A percentile compares a stretch with the other conserved stretches of the same genome.
Conservation (phyloP, 2,797 vertebrate genomes). For the Perodicticus potto region DNA sequence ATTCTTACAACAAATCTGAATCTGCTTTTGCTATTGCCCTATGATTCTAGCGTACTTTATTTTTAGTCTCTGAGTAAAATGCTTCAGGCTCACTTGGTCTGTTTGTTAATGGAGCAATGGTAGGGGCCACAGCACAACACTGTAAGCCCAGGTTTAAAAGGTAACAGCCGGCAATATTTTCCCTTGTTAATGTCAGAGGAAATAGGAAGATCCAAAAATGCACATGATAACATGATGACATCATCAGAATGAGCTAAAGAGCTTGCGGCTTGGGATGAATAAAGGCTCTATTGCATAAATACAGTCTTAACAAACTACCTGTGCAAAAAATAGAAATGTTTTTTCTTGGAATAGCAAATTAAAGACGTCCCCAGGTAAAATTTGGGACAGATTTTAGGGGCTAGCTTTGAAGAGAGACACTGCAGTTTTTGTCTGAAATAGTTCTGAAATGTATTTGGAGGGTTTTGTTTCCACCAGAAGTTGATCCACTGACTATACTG, state of each 20-base stretch:
- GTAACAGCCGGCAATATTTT: constrained; percentile 3
- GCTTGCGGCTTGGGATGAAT: background rate
- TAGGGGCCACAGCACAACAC: background rate
- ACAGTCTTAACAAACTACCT: background rate
- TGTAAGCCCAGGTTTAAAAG: background rate
- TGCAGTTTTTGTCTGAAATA: background rate
- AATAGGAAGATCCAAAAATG: constrained; percentile 25
- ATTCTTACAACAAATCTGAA: background rate
- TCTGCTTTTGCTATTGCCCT: background rate
- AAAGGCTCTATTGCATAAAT: background rate
- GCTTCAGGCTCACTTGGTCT: background rate
- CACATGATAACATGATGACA: background rate
- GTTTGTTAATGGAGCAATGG: background rate
- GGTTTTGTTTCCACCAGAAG: constrained; percentile 51
- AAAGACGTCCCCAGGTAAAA: constrained; percentile 46
- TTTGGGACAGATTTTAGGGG: background rate
- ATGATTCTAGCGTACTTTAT: background rate
- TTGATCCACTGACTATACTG: background rate
- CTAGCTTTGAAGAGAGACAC: constrained; percentile 38
- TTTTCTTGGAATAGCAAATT: background rate
- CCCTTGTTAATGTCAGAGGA: constrained; percentile 59
- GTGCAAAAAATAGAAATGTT: background rate
- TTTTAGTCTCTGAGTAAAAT: constrained; percentile 20
- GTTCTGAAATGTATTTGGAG: background rate
- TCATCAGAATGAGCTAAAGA: constrained; percentile 1